Evolutionary conservation across 2,797 vertebrate genomes (phyloP).

Genomic region (Gymnocypris eckloni): DNA sequence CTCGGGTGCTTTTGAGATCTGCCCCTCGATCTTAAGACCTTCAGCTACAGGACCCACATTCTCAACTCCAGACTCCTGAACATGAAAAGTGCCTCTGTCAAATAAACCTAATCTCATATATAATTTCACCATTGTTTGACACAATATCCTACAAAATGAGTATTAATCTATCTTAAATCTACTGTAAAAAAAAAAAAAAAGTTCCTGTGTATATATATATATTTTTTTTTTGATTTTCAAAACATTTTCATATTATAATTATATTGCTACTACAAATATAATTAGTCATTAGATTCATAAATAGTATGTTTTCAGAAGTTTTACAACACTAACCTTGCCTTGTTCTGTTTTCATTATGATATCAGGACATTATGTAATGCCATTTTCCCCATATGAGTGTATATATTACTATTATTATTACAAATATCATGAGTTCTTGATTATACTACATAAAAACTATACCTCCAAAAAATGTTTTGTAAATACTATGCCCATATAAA

Average conservation of each 20-base stretch:
- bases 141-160: neutral
- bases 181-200: no score
- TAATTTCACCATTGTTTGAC: neutral
- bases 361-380: neutral
- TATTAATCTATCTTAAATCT: neutral
- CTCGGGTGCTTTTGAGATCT: slow-evolving; percentile 18
- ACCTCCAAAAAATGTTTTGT: neutral
- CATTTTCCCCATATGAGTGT: neutral
- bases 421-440: neutral
- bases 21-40: slow-evolving; percentile 13
- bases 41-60: slow-evolving; percentile 49
- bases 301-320: neutral
- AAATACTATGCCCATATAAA: neutral
- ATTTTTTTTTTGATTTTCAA: neutral
- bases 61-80: slow-evolving; percentile 57
- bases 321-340: neutral
- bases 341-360: neutral
- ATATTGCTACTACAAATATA: neutral
- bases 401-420: neutral
- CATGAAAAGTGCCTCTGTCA: neutral
- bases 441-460: no score
- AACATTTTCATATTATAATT: neutral
- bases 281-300: neutral
- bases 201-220: no score
- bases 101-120: neutral